Percentiles rank a stretch among this genome's conserved stretches.
Evolutionary conservation across 2,113 vertebrate genomes (phyloP).

Genomic region (Micronycteris hirsuta): DNA sequence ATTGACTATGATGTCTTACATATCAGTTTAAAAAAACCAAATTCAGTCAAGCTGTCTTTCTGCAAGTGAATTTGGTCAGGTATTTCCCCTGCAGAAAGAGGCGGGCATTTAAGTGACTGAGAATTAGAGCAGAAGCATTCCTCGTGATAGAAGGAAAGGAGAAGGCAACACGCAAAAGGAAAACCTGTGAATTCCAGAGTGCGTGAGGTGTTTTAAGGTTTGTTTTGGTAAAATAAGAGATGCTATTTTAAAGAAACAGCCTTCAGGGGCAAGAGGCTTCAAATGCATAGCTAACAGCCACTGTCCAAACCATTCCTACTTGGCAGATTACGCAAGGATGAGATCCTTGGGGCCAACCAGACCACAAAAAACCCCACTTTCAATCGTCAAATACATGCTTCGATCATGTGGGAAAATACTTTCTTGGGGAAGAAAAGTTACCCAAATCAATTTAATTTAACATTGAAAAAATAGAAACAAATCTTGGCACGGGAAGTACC

Average conservation of each 20-base stretch:
- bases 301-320: not conserved
- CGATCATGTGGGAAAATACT: slow-evolving; percentile 59
- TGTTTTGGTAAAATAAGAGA: slow-evolving; percentile 46
- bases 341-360: not conserved
- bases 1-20: not conserved
- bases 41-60: slow-evolving; percentile 22
- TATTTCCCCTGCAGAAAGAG: not conserved
- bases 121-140: not conserved
- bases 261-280: not conserved
- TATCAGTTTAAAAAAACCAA: not conserved
- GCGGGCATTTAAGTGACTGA: not conserved
- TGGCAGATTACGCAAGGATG: not conserved
- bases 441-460: slow-evolving; percentile 81
- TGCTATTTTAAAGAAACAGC: not conserved
- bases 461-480: slow-evolving; percentile 82
- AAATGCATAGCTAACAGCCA: slow-evolving; percentile 8
- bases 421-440: slow-evolving; percentile 61
- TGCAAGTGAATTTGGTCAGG: not conserved
- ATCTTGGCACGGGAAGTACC: slow-evolving; percentile 70
- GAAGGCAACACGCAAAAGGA: slow-evolving; percentile 7
- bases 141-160: not conserved
- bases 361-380: not conserved
- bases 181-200: not conserved
- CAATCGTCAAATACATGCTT: slow-evolving; percentile 17
- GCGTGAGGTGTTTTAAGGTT: not conserved